phyloP scores from a whole-genome alignment of 2,113 vertebrate genomes.

The Sebastes fasciatus region DNA sequence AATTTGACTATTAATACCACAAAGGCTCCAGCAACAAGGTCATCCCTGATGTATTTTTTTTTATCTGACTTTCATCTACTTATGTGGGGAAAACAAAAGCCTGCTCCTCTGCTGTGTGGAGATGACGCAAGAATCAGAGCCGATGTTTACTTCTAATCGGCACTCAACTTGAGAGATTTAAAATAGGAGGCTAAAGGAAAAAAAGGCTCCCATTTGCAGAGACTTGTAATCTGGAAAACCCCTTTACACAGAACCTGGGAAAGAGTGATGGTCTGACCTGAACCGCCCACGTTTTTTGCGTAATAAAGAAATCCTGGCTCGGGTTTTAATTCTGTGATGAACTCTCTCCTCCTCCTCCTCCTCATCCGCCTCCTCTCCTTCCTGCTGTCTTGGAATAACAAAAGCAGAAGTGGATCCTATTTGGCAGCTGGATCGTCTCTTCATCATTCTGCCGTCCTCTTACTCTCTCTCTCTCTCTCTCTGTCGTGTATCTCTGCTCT shows the following conservation, averaged over 20 bases:
- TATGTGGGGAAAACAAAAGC: background rate
- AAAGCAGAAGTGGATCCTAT: conserved; percentile 55
- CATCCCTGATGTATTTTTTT: background rate
- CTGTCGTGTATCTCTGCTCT: conserved; percentile 9
- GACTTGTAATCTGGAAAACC: conserved; percentile 61
- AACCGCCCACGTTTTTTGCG: conserved; percentile 66
- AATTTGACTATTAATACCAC: conserved; percentile 8
- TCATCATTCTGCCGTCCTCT: background rate
- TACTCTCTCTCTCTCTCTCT: conserved; percentile 11
- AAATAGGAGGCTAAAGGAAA: conserved; percentile 25
- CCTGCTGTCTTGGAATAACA: conserved; percentile 60
- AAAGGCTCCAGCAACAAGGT: background rate
- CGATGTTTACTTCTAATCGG: conserved; percentile 27
- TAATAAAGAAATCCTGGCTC: conserved; percentile 56
- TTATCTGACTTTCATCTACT: conserved; percentile 8
- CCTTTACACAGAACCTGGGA: conserved; percentile 39
- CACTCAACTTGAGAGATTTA: background rate
- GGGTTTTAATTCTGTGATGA: conserved; percentile 49
- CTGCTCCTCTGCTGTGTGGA: background rate
- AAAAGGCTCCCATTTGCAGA: conserved; percentile 34
- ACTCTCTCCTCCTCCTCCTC: conserved; percentile 38
- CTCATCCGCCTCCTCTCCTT: conserved; percentile 55
- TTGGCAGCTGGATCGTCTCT: conserved; percentile 52
- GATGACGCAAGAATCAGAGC: conserved; percentile 19
- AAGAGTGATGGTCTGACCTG: conserved; percentile 41